Evolutionary conservation across 2,113 vertebrate species (phyloP), one percentile per base, ranked within the genome.

Genomic region (Pagrus major): DNA sequence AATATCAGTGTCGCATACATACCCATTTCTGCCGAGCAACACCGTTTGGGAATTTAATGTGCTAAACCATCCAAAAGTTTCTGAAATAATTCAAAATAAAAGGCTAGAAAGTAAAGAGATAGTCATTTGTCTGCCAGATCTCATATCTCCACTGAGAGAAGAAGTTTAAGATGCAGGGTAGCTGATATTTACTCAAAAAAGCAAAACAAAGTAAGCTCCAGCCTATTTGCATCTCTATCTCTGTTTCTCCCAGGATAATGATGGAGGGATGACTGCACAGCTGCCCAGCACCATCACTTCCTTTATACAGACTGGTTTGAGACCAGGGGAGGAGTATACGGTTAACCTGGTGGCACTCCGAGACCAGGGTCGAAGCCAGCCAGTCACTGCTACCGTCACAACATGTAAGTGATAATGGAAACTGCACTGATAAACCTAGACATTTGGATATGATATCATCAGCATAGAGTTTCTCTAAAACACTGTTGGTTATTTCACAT

Each of bases 191-290:
- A 79, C 23, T 66, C 25, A 67, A 71, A 74, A 56, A 70, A 73
- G 3, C 23, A 61, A 42, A 68, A n/a, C 31, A 71, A 76, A 11
- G 55, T 10, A 4, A 51, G 44, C 8, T 42, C 6, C 7, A 35
- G 16, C 54, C 7, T 55, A 5, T 37, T n/a, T 59, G 49, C 58
- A 46, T 72, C 52, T 68, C 10, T n/a, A n/a, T 75, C 4, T 71
- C 31, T 77, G 18, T 52, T 9, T 56, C 70, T 44, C 54, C 35
- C 86, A 99, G 98, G 97, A 98, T 76, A 99, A 98, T 0, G 97
- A 99, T 84, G 98, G 98, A 5, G 97, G 97, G 1, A 96, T 99
- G 92, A 99, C 98, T 0, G 97, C 97, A 10, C 98, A 99, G 91
- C 95, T 99, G 25, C 98, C 98, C 82, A 98, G 97, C 78, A 97